phyloP scores from a whole-genome alignment of 2,888 invertebrate genomes.

The Leucophenga maculata region DNA sequence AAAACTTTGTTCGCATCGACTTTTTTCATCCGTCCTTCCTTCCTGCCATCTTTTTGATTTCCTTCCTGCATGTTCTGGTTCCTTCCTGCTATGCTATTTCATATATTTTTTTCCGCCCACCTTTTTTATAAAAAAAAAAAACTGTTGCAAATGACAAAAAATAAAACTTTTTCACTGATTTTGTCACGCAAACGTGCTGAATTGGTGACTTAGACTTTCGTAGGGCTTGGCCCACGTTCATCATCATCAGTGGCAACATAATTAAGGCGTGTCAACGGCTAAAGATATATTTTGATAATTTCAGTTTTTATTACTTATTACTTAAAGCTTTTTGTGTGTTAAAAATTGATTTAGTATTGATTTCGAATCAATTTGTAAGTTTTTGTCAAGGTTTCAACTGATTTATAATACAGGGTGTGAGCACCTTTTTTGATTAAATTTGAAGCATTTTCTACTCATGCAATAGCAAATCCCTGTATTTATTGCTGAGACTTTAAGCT shows the following conservation, averaged over 20 bases:
- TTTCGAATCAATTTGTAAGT: constrained; percentile 41
- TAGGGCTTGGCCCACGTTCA: background rate
- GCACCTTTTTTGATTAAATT: no score
- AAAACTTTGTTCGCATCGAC: constrained; percentile 34
- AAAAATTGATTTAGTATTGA: constrained; percentile 46
- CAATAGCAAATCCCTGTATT: no score
- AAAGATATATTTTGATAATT: constrained; percentile 8
- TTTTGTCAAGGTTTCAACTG: background rate
- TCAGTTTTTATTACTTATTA: background rate
- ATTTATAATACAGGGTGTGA: no score
- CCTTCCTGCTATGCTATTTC: background rate
- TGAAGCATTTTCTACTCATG: no score
- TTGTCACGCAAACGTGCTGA: constrained; percentile 17
- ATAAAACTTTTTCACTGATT: constrained; percentile 16
- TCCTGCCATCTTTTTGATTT: background rate
- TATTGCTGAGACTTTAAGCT: constrained; percentile 38
- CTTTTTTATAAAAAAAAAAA: no score
- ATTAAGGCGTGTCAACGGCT: constrained; percentile 15
- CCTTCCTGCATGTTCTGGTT: background rate
- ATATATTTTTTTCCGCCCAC: background rate
- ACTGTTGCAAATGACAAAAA: constrained; percentile 8
- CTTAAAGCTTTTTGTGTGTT: background rate
- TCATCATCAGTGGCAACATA: constrained; percentile 12
- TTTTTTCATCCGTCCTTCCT: constrained; percentile 28
- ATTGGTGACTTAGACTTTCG: background rate